Conservation (phyloP, 2,888 invertebrate genomes). For the Acrobasis consociella region DNA sequence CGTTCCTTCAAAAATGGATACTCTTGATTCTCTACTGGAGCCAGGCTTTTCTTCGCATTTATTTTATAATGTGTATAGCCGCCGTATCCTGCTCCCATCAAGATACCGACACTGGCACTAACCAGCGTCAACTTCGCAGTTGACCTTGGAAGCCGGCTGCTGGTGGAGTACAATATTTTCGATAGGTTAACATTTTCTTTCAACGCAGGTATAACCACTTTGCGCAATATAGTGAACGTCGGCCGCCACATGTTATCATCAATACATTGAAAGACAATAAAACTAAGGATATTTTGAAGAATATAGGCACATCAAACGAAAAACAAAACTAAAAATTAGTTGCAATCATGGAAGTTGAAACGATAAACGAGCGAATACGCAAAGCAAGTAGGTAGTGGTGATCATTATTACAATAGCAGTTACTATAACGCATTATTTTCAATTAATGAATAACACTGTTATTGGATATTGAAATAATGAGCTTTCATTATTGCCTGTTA, state of each 20-base stretch:
- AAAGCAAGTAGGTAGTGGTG: too few relatives aligned
- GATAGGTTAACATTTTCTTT: constrained; percentile 55
- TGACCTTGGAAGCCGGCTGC: constrained; percentile 62
- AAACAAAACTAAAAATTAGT: too few relatives aligned
- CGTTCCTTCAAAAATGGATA: constrained; percentile 69
- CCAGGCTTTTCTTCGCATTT: constrained; percentile 56
- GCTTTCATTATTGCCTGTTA: too few relatives aligned
- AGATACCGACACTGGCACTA: constrained; percentile 83
- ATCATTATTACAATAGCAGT: too few relatives aligned
- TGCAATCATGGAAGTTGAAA: too few relatives aligned
- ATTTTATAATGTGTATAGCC: constrained; percentile 78
- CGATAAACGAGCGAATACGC: too few relatives aligned
- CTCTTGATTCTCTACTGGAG: constrained; percentile 61
- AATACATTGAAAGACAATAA: constrained; percentile 19
- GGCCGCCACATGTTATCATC: constrained; percentile 68
- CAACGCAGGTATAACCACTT: constrained; percentile 56
- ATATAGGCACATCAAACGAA: not conserved
- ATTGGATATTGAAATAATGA: too few relatives aligned
- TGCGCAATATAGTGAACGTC: constrained; percentile 58
- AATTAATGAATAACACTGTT: too few relatives aligned
- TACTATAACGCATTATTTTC: too few relatives aligned
- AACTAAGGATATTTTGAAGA: not conserved
- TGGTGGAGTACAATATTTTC: constrained; percentile 61
- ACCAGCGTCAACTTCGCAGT: constrained; percentile 79
- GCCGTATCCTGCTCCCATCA: constrained; percentile 80